Percentiles rank a stretch among this genome's conserved stretches.
Conservation (phyloP, 2,888 invertebrate species). For the Clusia tigrina region DNA sequence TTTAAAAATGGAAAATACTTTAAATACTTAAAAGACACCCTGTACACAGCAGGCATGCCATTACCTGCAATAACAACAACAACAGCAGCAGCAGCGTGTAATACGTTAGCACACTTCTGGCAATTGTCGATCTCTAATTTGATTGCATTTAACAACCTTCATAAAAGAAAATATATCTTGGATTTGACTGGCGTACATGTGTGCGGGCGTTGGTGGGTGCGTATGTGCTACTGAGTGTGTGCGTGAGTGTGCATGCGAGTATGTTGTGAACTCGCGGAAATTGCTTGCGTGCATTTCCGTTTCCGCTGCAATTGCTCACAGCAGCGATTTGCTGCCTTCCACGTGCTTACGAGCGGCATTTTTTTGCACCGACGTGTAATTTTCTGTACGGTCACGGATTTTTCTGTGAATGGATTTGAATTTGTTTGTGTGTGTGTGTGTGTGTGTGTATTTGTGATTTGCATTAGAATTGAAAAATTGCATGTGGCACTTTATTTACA, state of each 20-base stretch:
- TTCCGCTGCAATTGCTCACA: conserved; percentile 42
- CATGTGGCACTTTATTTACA: too few species aligned
- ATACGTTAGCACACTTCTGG: background rate
- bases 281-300: conserved; percentile 49
- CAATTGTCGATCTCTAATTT: conserved; percentile 2
- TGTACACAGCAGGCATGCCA: too few species aligned
- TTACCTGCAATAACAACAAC: background rate
- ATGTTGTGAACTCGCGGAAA: conserved; percentile 13
- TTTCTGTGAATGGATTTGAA: too few species aligned
- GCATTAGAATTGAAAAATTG: conserved; percentile 8
- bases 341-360: too few species aligned
- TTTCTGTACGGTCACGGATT: too few species aligned
- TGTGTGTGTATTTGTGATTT: background rate
- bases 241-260: conserved; percentile 7
- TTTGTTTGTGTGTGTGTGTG: too few species aligned
- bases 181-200: background rate
- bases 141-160: background rate
- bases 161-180: background rate
- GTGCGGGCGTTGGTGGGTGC: conserved; percentile 21
- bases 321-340: too few species aligned
- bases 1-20: too few species aligned
- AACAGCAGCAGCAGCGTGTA: too few species aligned
- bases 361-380: too few species aligned
- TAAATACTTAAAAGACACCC: too few species aligned
- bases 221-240: background rate